Evolutionary conservation across 92 coral and sea anemone genomes (phyloP), one percentile per base, ranked within the genome.

Genomic region (Bergia sp.): DNA sequence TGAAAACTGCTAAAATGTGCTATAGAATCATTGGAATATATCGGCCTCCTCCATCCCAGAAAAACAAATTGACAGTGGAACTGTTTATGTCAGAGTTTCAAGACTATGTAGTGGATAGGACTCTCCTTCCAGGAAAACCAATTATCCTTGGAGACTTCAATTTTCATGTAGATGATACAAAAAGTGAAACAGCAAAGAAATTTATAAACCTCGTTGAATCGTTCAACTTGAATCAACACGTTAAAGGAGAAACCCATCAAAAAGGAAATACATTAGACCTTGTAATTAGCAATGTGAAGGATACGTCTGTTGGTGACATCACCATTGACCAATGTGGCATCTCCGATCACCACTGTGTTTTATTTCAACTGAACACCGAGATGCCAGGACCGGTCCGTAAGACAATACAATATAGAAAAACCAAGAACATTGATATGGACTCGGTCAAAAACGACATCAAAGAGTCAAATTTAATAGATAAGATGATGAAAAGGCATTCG

Each of bases 181-280:
- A 72, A 72, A 21, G 38, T 72, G 76, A 72, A 3, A 21, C 76
- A 72, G 76, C 76, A 72, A 72, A 72, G 76, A 72, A 72, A 21
- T 21, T 72, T 72, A 72, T 72, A 72, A 72, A 72, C 38, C 76
- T 72, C 38, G 37, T 72, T 72, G 76, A 72, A 21, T 72, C 76
- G 2, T 72, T 72, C 76, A 72, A 21, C 3, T 21, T 72, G 76
- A 72, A 21, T 21, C 76, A 72, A 72, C 7, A 72, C 38, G 76
- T 72, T 21, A 72, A 72, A 21, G 76, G 38, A 72, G 76, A 72
- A 21, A 72, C 76, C 38, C 37, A 72, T 72, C 9, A 72, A 72
- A 21, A 21, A 72, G 76, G 76, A 72, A 4, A 72, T 21, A 72
- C 38, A 72, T 72, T 72, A 21, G 76, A 72, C 38, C 76, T 72